Evolutionary conservation across 2,113 vertebrate species (phyloP), one percentile per base, ranked within the genome.

Genomic region (Xyliphius kryptos): DNA sequence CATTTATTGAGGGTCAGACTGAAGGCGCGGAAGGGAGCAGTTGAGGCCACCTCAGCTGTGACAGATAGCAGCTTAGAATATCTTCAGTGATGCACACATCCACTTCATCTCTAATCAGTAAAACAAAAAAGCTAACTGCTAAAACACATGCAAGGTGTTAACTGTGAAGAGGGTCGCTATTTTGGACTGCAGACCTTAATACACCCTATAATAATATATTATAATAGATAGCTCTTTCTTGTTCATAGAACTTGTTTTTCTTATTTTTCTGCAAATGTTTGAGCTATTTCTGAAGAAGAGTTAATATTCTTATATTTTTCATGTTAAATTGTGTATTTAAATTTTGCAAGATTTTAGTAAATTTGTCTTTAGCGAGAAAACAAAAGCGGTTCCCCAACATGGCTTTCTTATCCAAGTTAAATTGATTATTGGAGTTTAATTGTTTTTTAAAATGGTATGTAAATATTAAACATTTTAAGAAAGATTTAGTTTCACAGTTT

Each of bases 61-160:
- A 64, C 61, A 14, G 60, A 64, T 59, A 61, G 17, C 26, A 57
- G 47, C 37, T 55, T 49, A 60, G 44, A 26, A 20, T 36, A 2
- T 49, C 10, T 36, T 4, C 26, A 6, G 6, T 44, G 41, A 10
- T 37, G 44, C 15, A 40, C 60, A 46, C 26, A 32, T 32, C 10
- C 22, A 17, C 9, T 59, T n/a, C 21, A 14, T 63, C 26, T 43
- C 49, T 40, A 26, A 55, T 61, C 26, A 44, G 51, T 37, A 57
- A 9, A 22, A 5, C 26, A 17, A 21, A 19, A n/a, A 36, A 56
- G 32, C 20, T 17, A 36, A 9, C 53, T 56, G 53, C 38, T 32
- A 56, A 13, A 56, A 16, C 36, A 47, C 21, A 47, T n/a, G 37
- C 32, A 14, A 46, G 56, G 21, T 32, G 40, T 26, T n/a, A 10